Percentiles rank a stretch among this genome's conserved stretches.
Evolutionary conservation across 2,797 vertebrate genomes (phyloP).

Genomic region (Uromys caudimaculatus): DNA sequence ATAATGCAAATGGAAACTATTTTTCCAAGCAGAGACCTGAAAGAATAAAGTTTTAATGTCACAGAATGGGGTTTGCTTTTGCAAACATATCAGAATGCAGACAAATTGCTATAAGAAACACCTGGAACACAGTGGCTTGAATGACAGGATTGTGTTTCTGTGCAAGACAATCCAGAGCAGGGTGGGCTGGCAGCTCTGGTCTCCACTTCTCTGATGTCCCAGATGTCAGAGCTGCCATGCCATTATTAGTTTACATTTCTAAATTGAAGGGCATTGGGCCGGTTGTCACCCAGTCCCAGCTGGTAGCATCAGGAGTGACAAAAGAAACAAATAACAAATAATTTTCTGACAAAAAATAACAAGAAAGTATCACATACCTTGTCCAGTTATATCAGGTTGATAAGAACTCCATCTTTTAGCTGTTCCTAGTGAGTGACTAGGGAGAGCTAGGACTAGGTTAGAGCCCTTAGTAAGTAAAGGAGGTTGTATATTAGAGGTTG

Average conservation of each 20-base stretch:
- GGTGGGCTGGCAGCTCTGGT: neutral
- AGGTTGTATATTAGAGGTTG: neutral
- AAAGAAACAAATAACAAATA: neutral
- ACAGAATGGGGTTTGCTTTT: neutral
- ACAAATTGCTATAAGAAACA: neutral
- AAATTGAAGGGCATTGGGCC: neutral
- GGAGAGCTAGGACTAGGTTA: neutral
- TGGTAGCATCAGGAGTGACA: neutral
- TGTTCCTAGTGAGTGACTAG: neutral
- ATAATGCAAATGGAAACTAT: neutral
- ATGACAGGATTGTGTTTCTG: neutral
- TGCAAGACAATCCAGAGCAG: neutral
- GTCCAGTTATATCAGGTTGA: neutral
- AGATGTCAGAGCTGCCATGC: neutral
- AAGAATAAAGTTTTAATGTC: neutral
- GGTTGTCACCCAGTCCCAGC: neutral
- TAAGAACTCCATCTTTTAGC: neutral
- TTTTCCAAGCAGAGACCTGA: neutral
- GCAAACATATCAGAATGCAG: neutral
- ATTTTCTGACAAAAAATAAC: neutral
- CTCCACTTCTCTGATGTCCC: neutral
- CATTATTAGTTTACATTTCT: neutral
- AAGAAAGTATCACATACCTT: neutral
- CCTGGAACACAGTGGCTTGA: neutral
- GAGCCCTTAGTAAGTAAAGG: neutral